These are phyloP conservation scores for Peromyscus aztecus DNA, from an alignment of 2,797 vertebrate genomes.

Conservation along the genomic window DNA sequence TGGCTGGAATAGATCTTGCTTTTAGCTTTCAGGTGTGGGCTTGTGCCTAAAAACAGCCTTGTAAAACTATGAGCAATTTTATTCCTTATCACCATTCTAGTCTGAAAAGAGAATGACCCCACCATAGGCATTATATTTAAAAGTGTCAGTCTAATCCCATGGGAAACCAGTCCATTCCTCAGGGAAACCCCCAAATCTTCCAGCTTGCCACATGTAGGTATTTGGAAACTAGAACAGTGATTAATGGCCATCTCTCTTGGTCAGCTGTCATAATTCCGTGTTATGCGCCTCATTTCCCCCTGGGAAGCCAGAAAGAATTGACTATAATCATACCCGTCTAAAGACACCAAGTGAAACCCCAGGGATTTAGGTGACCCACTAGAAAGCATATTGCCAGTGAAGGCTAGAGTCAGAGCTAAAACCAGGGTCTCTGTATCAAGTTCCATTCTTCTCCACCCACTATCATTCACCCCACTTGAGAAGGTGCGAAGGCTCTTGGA, in stretches of 20 bases:
- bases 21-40: background rate
- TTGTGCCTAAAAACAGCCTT: background rate
- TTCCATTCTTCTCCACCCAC: background rate
- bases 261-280: background rate
- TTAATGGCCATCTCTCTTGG: background rate
- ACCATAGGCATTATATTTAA: background rate
- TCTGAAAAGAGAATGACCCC: background rate
- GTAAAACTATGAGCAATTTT: background rate
- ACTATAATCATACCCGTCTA: background rate
- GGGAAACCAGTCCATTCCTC: background rate
- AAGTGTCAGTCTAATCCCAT: background rate
- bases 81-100: background rate
- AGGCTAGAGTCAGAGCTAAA: background rate
- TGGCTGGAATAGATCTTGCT: background rate
- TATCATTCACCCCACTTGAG: background rate
- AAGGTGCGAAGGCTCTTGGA: background rate
- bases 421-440: background rate
- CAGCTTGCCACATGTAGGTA: background rate
- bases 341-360: background rate
- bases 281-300: background rate
- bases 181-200: background rate
- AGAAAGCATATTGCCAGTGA: background rate
- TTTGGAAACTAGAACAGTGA: background rate
- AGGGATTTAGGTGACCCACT: background rate
- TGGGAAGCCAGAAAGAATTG: background rate